Conservation (phyloP, 2,888 invertebrate species). For the Dryadula phaetusa region DNA sequence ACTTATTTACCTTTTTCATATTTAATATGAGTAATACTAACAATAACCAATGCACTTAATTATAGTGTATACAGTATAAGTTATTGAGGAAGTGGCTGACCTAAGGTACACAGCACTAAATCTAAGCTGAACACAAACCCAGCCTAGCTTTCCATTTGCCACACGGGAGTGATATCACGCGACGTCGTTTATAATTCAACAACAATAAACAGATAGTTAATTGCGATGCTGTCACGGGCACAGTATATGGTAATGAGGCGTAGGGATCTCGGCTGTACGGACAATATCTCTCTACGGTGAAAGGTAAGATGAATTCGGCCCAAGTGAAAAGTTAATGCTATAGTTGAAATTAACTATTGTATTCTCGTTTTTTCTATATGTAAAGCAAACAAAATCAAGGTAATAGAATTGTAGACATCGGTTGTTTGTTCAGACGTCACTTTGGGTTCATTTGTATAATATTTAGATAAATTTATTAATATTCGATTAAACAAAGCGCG, state of each 20-base stretch:
- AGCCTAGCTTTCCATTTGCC: slow-evolving; percentile 51
- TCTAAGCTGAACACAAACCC: slow-evolving; percentile 30
- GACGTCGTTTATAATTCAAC: slow-evolving; percentile 81
- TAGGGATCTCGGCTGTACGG: slow-evolving; percentile 79
- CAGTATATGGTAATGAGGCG: slow-evolving; percentile 84
- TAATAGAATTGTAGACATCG: neutral
- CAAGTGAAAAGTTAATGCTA: slow-evolving; percentile 47
- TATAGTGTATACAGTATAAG: slow-evolving; percentile 1
- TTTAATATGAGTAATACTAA: neutral
- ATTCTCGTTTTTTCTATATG: neutral
- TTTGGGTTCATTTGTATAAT: neutral
- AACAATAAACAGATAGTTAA: slow-evolving; percentile 84
- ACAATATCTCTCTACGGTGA: slow-evolving; percentile 83
- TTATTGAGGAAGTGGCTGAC: slow-evolving; percentile 30
- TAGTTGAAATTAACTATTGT: slow-evolving; percentile 11
- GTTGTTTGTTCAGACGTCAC: neutral
- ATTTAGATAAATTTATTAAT: too few relatives aligned
- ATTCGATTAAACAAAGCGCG: too few relatives aligned
- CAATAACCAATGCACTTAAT: neutral
- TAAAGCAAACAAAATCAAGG: neutral
- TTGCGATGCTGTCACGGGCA: slow-evolving; percentile 82
- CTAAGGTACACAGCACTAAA: slow-evolving; percentile 28
- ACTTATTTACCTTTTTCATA: neutral
- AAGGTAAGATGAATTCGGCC: slow-evolving; percentile 70
- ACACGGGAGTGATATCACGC: slow-evolving; percentile 69